These are phyloP conservation scores for Aphodius sticticus DNA, from an alignment of 2,888 invertebrate species.

Conservation along the genomic window DNA sequence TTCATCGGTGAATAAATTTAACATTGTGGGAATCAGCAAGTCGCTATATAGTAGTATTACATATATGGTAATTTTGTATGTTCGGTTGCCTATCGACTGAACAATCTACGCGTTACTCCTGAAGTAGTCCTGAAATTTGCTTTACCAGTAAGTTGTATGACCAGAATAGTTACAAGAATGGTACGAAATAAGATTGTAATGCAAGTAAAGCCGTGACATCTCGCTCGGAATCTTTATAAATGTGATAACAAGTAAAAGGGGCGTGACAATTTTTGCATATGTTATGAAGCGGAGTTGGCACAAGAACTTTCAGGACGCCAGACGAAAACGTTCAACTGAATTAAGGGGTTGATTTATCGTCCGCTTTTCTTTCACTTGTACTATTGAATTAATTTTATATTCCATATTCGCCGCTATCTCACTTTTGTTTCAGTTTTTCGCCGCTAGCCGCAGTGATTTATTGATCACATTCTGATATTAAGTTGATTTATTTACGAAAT, in stretches of 20 bases:
- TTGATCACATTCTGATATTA: background rate
- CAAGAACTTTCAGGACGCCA: constrained; percentile 39
- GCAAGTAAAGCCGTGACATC: background rate
- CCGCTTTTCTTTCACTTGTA: constrained; percentile 11
- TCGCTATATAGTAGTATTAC: too few species aligned
- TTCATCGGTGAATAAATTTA: too few species aligned
- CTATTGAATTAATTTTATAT: constrained; percentile 18
- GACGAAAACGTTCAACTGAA: constrained; percentile 37
- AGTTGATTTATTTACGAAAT: background rate
- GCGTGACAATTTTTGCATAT: constrained; percentile 44
- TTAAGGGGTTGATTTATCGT: constrained; percentile 33
- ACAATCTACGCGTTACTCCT: too few species aligned
- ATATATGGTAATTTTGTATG: too few species aligned
- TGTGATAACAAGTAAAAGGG: constrained; percentile 39
- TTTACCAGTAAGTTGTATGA: too few species aligned
- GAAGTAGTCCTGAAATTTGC: too few species aligned
- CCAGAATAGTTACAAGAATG: too few species aligned
- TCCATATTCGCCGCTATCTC: constrained; percentile 4
- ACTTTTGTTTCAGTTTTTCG: background rate
- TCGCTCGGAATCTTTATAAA: constrained; percentile 39
- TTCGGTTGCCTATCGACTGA: too few species aligned
- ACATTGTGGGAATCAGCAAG: too few species aligned
- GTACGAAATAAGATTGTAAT: background rate
- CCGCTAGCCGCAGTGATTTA: background rate
- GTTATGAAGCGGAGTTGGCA: constrained; percentile 39